Evolutionary conservation across 2,888 invertebrate genomes (phyloP), one percentile per base, ranked within the genome.

Genomic region (Nomada lathburiana): DNA sequence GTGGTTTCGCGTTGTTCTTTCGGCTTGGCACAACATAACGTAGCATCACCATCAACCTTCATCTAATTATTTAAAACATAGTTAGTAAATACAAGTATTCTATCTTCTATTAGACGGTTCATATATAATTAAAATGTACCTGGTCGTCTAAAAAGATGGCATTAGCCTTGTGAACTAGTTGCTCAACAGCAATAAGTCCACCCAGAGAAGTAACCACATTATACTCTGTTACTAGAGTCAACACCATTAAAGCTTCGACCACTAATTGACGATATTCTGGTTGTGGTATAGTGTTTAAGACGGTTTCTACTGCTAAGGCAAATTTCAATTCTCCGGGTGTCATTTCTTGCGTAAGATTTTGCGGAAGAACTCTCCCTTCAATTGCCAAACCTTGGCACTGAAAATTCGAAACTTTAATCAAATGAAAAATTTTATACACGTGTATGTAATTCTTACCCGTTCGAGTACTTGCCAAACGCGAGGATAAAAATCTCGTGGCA

Each of bases 311-410:
- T 74, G 98, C 98, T 20, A 99, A 95, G 0, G 99, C 99, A 94
- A 99, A 99, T 94, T 99, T 99, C 89, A 99, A 94, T 94, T 99
- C 99, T 59, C 99, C 99, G 0, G 99, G 96, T 0, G 99, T 99
- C 99, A 99, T 99, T 96, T 99, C 99, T 94, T 98, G 98, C 0
- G 99, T 99, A 70, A 99, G 95, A 94, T 97, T 98, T 91, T 98
- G 98, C 73, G 97, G 98, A 29, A 99, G 94, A 42, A 98, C 95
- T 93, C 98, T 97, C 1, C 98, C 98, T 93, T 98, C 98, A 84
- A 99, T 98, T 11, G 97, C 96, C 72, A 99, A 94, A 2, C 99
- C 99, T 95, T 98, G 98, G 91, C 99, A 99, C 97, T 97, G 92
- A 47, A 64, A 47, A 29, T n/a, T 44, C 20, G 26, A 62, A 9